Evolutionary conservation across 2,113 vertebrate genomes (phyloP), one percentile per base, ranked within the genome.

Genomic region (Suricata suricatta): DNA sequence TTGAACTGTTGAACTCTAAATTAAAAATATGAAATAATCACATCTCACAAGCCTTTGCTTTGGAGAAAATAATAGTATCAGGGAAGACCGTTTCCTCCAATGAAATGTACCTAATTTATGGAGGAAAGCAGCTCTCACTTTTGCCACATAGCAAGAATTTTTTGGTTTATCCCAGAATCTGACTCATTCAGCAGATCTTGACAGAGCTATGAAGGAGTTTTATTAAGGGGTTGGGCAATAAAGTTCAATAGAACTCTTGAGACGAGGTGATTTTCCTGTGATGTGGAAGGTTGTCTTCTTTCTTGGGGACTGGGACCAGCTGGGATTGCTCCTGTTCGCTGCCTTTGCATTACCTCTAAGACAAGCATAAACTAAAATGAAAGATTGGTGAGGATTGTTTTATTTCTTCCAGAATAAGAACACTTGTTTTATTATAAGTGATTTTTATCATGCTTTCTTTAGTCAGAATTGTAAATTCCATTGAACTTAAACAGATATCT

Each of bases 181-280:
- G 90, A 94, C 60, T 85, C 84, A 80, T 96, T 97, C 96, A 97
- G 71, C 76, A 96, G 33, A 97, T 97, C 80, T 86, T 96, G 95
- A 93, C 96, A 97, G 72, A 96, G 3, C 12, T 84, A 81, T 85
- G 50, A 95, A 95, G 76, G 47, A 96, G 81, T 97, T 97, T 97
- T 97, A 97, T 97, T 96, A 92, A 97, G 87, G 60, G 9, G 7
- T 4, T 91, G 83, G 82, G 64, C 76, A 82, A 91, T 96, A 95
- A 98, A 96, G 76, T 84, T 86, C 54, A 86, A 83, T 87, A 47
- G 89, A 96, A 81, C 74, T 97, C 97, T 89, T 80, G 91, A 98
- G 87, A 95, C 63, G 64, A 7, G 7, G 31, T 66, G 21, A 35
- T 74, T 72, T 94, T 94, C 93, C 94, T 29, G 11, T 91, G 95